These are phyloP conservation scores for Pantala flavescens DNA, from an alignment of 1,140 invertebrate genomes.

Conservation along the genomic window DNA sequence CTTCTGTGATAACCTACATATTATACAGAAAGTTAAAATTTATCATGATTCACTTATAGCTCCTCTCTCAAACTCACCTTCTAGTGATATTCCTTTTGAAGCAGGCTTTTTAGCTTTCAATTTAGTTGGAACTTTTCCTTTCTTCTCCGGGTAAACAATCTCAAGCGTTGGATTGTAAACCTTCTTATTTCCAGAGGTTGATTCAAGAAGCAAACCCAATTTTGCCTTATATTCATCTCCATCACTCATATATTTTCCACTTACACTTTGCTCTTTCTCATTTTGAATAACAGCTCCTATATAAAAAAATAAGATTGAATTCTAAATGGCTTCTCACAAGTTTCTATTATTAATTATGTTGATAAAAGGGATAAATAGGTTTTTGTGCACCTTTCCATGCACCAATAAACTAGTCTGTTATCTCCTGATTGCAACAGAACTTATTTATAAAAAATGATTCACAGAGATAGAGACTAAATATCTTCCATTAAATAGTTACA, in stretches of 20 bases:
- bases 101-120: neutral
- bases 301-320: neutral
- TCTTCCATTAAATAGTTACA: too few species aligned
- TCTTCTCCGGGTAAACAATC: slow-evolving; percentile 45
- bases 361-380: too few species aligned
- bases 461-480: too few species aligned
- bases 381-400: too few species aligned
- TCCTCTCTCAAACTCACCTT: slow-evolving; percentile 11
- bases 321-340: neutral
- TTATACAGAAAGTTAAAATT: too few species aligned
- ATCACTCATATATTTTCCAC: slow-evolving; percentile 45
- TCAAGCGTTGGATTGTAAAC: slow-evolving; percentile 59
- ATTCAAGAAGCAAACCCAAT: slow-evolving; percentile 44
- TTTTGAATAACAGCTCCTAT: slow-evolving; percentile 37
- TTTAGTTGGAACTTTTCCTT: neutral
- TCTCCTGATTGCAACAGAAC: too few species aligned
- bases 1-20: too few species aligned
- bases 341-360: too few species aligned
- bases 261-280: slow-evolving; percentile 41
- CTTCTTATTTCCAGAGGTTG: slow-evolving; percentile 36
- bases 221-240: slow-evolving; percentile 46
- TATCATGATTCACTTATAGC: too few species aligned
- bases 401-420: too few species aligned
- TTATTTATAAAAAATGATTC: too few species aligned
- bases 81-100: neutral